Evolutionary conservation across 2,797 vertebrate species (phyloP).

Genomic region (Pipistrellus kuhlii): DNA sequence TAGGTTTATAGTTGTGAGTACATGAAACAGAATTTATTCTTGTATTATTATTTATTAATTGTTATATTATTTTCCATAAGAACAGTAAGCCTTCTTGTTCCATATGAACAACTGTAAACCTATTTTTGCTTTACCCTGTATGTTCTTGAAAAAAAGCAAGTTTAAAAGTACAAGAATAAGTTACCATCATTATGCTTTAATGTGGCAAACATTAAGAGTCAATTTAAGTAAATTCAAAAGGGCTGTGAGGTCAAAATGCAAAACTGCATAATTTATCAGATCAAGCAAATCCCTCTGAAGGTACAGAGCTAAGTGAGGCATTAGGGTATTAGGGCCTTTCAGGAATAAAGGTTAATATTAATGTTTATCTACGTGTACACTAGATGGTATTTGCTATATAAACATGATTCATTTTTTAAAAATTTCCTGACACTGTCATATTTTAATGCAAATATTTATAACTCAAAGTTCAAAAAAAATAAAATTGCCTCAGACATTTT

Average conservation of each 20-base stretch:
- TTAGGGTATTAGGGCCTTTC: slow-evolving; percentile 80
- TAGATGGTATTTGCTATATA: slow-evolving; percentile 83
- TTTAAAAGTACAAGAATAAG: slow-evolving; percentile 64
- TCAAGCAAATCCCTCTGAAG: slow-evolving; percentile 84
- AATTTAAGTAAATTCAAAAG: slow-evolving; percentile 84
- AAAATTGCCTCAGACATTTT: slow-evolving; percentile 40
- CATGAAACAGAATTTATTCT: neutral
- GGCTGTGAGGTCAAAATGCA: slow-evolving; percentile 86
- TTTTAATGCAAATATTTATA: slow-evolving; percentile 73
- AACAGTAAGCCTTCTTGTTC: neutral
- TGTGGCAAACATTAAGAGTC: slow-evolving; percentile 79
- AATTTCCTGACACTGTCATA: slow-evolving; percentile 74
- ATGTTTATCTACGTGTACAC: slow-evolving; percentile 84
- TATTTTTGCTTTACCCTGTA: neutral
- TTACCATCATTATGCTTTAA: slow-evolving; percentile 77
- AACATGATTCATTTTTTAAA: slow-evolving; percentile 82
- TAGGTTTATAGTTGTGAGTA: neutral
- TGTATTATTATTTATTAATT: neutral
- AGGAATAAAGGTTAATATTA: slow-evolving; percentile 85
- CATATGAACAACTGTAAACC: neutral
- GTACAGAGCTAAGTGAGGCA: slow-evolving; percentile 82
- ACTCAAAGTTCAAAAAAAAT: neutral
- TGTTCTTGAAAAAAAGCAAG: slow-evolving; percentile 65
- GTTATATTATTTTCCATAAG: neutral
- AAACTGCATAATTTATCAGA: slow-evolving; percentile 88